phyloP scores from a whole-genome alignment of 2,113 vertebrate species.

The Rhinogobius similis region DNA sequence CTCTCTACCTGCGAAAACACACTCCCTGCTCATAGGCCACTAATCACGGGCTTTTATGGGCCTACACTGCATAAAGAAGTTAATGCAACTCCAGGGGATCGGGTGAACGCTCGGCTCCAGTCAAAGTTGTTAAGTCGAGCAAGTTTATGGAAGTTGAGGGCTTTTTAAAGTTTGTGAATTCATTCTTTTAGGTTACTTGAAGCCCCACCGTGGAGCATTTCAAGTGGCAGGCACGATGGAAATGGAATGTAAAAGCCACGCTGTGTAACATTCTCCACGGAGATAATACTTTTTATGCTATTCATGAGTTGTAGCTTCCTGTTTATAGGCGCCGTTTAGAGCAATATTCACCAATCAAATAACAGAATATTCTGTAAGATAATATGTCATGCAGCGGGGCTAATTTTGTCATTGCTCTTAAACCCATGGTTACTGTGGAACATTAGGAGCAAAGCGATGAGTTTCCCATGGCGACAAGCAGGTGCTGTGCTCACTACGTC shows the following conservation, averaged over 20 bases:
- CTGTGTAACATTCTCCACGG: too few relatives aligned
- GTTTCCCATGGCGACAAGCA: too few relatives aligned
- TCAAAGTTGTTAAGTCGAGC: neutral
- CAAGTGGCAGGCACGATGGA: neutral
- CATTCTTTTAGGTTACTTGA: neutral
- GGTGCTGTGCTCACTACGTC: neutral
- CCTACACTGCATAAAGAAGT: conserved; percentile 3
- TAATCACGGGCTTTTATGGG: conserved; percentile 45
- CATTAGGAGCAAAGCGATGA: neutral
- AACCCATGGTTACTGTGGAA: neutral
- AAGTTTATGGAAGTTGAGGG: neutral
- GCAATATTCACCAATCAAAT: too few relatives aligned
- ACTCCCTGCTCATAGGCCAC: conserved; percentile 44
- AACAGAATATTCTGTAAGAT: too few relatives aligned
- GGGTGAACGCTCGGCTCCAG: neutral
- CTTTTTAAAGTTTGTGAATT: conserved; percentile 2
- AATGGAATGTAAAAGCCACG: neutral
- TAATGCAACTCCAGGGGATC: neutral
- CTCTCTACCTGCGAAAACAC: conserved; percentile 37
- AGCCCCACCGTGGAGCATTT: neutral
- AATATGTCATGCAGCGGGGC: too few relatives aligned
- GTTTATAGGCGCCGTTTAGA: too few relatives aligned
- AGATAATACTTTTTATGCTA: neutral
- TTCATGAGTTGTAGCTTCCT: too few relatives aligned
- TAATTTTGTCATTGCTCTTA: too few relatives aligned